phyloP scores from a whole-genome alignment of 2,113 vertebrate species.

The Entomyzon cyanotis region DNA sequence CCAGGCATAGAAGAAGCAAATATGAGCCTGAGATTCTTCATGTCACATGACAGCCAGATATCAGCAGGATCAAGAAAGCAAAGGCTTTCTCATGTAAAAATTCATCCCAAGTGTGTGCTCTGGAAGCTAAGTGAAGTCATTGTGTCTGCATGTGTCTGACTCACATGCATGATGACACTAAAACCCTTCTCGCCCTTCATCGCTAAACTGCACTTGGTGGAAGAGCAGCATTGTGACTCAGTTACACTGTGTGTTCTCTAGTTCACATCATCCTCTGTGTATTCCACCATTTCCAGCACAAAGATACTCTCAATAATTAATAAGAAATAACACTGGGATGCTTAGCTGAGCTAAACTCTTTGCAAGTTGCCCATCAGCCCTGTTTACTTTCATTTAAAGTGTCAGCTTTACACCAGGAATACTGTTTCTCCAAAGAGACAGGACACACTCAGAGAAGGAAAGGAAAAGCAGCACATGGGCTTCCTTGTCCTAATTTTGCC shows the following conservation, averaged over 20 bases:
- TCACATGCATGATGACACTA: not conserved
- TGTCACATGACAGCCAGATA: not conserved
- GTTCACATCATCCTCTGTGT: not conserved
- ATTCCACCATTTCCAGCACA: not conserved
- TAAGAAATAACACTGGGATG: not conserved
- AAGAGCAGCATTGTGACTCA: not conserved
- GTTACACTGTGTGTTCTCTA: not conserved
- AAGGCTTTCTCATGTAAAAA: not conserved
- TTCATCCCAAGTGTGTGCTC: not conserved
- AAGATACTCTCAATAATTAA: not conserved
- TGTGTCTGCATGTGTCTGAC: rapidly evolving
- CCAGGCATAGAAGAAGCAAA: not conserved
- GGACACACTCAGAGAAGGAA: not conserved
- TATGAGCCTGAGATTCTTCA: not conserved
- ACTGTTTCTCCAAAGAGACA: not conserved
- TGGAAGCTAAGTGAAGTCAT: not conserved
- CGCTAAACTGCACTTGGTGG: not conserved
- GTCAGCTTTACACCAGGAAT: not conserved
- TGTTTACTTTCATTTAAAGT: not conserved
- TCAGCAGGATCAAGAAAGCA: not conserved
- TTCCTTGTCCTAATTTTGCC: not conserved
- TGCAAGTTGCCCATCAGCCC: not conserved
- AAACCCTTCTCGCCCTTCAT: not conserved
- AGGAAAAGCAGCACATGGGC: not conserved
- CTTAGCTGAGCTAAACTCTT: conserved; percentile 15